A percentile compares a stretch with the other conserved stretches of the same genome.
Evolutionary conservation across 1,140 invertebrate species (phyloP).

Genomic region (Nasonia longicornis): DNA sequence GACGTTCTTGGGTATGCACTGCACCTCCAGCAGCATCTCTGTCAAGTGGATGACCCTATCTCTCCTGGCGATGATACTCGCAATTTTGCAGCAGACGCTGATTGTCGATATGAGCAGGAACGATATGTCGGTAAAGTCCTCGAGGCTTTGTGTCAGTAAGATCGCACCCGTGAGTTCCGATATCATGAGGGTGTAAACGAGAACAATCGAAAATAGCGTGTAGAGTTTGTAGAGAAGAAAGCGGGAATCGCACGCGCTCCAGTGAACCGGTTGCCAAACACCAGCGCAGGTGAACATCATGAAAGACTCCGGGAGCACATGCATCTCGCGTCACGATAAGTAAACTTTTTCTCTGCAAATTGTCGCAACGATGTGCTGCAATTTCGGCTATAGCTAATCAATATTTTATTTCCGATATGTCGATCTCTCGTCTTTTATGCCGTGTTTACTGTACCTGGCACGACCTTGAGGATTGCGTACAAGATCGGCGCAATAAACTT

Average conservation of each 20-base stretch:
- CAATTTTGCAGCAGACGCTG: slow-evolving; percentile 11
- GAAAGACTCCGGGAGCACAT: not conserved
- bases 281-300: slow-evolving; percentile 2
- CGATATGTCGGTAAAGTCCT: slow-evolving; percentile 7
- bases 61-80: not conserved
- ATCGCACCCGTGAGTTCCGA: not conserved
- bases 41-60: not conserved
- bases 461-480: too few species aligned
- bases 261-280: not conserved
- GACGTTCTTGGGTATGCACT: not conserved
- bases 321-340: not conserved
- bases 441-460: too few species aligned
- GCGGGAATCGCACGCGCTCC: not conserved
- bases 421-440: too few species aligned
- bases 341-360: too few species aligned
- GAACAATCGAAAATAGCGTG: not conserved
- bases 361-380: too few species aligned
- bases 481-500: too few species aligned
- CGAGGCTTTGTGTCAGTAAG: not conserved
- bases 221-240: not conserved
- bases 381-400: too few species aligned
- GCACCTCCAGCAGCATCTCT: not conserved
- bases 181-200: not conserved
- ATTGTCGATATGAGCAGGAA: slow-evolving; percentile 12
- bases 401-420: too few species aligned